Conservation (phyloP, 2,797 vertebrate genomes). For the Aldrovandia affinis region DNA sequence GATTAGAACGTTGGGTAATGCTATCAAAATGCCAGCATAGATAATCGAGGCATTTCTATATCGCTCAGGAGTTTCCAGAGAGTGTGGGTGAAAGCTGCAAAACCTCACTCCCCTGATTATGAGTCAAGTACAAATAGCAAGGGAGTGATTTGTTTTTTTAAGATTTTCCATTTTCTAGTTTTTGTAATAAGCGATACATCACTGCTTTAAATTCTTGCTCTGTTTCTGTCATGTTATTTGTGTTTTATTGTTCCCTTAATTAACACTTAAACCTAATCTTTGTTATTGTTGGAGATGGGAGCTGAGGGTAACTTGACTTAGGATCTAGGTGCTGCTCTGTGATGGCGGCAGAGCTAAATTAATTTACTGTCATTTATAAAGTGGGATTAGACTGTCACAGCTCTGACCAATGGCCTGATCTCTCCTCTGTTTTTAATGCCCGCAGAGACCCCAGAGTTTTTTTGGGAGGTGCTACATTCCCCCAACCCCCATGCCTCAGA, state of each 20-base stretch:
- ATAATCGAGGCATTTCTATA: neutral
- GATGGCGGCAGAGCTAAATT: neutral
- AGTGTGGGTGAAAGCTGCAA: neutral
- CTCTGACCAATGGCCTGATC: neutral
- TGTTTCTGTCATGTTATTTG: neutral
- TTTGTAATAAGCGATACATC: neutral
- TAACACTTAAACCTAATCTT: neutral
- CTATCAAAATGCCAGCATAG: neutral
- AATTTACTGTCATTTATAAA: slow-evolving; percentile 19
- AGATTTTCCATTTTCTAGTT: neutral
- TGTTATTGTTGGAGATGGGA: neutral
- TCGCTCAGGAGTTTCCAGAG: neutral
- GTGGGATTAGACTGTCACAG: neutral
- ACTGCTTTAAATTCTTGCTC: neutral
- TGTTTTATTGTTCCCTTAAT: slow-evolving; percentile 14
- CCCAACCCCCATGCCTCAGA: neutral
- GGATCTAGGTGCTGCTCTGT: slow-evolving; percentile 36
- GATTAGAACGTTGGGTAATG: neutral
- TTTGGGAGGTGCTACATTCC: neutral
- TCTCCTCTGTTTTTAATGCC: neutral
- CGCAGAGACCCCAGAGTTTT: too few relatives aligned
- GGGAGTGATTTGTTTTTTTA: neutral
- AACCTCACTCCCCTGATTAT: neutral
- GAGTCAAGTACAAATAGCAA: neutral
- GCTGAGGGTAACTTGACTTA: slow-evolving; percentile 20